Conservation (phyloP, 2,113 vertebrate species). For the Aleadryas rufinucha region DNA sequence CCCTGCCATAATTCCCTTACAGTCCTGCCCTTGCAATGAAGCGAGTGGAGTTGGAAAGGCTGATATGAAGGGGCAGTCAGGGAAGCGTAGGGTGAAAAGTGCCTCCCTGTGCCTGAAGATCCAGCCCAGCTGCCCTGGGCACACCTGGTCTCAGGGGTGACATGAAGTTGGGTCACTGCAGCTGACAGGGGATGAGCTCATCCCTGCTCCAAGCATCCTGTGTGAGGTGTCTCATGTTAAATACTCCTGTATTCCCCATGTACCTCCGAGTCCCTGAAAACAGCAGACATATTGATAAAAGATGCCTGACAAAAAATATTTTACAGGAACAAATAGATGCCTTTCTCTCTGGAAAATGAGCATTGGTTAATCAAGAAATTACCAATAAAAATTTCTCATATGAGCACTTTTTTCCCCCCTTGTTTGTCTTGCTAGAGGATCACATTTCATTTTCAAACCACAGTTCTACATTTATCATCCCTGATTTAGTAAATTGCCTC, state of each 20-base stretch:
- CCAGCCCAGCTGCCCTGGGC: background rate
- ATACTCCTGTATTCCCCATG: background rate
- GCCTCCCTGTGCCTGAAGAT: background rate
- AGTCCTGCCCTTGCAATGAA: background rate
- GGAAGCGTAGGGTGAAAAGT: background rate
- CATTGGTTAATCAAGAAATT: background rate
- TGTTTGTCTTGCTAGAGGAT: conserved; percentile 13
- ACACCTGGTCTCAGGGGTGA: background rate
- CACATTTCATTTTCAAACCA: background rate
- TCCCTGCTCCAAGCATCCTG: background rate
- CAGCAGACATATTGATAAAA: background rate
- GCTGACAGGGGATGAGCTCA: background rate
- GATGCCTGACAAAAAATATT: background rate
- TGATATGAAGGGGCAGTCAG: background rate
- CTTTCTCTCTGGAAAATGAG: background rate
- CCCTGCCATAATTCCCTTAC: background rate
- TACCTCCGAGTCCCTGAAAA: background rate
- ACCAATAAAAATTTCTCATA: background rate
- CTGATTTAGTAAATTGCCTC: conserved; percentile 45
- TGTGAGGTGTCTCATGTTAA: background rate
- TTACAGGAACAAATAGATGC: background rate
- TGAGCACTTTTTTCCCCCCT: background rate
- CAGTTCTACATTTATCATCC: conserved; percentile 40
- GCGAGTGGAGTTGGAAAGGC: background rate
- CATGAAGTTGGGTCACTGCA: background rate